A percentile compares a stretch with the other conserved stretches of the same genome.
Evolutionary conservation across 64 coral and sea anemone genomes (phyloP).

Genomic region (Stichodactyla helianthus): DNA sequence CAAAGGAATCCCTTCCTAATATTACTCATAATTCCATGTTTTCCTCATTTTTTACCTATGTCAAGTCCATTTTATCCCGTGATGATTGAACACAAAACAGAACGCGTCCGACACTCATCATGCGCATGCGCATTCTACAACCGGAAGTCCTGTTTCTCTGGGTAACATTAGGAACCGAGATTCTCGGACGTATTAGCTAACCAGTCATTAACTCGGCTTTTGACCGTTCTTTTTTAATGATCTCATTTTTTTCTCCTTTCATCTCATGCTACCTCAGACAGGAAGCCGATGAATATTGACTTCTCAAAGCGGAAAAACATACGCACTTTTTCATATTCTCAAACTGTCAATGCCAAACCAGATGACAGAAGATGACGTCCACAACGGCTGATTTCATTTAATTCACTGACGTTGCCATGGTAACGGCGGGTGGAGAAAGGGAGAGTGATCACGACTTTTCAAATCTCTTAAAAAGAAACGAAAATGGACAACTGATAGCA

Average conservation of each 20-base stretch:
- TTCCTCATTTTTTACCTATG: no score
- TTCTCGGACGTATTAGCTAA: not conserved
- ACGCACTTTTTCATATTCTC: not conserved
- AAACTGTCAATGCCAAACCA: no score
- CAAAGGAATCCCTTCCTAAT: not conserved
- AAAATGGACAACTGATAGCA: no score
- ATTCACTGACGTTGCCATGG: no score
- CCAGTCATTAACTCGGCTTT: not conserved
- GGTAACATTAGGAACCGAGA: not conserved
- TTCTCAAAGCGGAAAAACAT: not conserved
- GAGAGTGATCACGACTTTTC: no score
- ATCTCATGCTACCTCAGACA: not conserved
- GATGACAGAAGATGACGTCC: no score
- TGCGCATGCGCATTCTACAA: not conserved
- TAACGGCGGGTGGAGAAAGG: no score
- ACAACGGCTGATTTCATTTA: no score
- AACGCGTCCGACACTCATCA: not conserved
- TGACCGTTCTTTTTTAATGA: not conserved
- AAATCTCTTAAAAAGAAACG: no score
- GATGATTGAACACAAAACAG: not conserved
- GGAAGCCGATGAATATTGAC: not conserved
- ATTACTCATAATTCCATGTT: not conserved
- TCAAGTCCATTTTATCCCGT: not conserved
- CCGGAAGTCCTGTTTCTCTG: not conserved
- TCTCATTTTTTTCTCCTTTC: not conserved